Evolutionary conservation across 1,140 invertebrate genomes (phyloP).

Genomic region (Meloidogyne floridensis): DNA sequence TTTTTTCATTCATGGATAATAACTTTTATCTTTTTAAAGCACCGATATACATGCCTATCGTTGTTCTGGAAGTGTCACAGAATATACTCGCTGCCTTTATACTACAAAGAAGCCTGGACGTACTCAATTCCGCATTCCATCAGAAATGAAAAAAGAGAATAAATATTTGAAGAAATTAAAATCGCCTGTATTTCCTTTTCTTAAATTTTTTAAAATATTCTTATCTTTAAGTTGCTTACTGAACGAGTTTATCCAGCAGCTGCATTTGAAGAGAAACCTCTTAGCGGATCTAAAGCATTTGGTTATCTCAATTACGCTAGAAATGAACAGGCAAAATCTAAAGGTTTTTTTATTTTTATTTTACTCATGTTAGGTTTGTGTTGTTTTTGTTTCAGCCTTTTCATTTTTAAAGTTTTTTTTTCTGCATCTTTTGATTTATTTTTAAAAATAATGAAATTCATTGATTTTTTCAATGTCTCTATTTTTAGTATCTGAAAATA

Average conservation of each 20-base stretch:
- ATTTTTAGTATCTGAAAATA: background rate
- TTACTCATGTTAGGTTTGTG: no score
- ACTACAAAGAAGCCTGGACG: slow-evolving; percentile 74
- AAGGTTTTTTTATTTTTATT: background rate
- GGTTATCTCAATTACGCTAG: slow-evolving; percentile 10
- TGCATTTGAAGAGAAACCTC: slow-evolving; percentile 16
- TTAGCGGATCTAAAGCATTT: slow-evolving; percentile 27
- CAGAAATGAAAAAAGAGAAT: slow-evolving; percentile 60
- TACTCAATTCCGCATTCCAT: slow-evolving; percentile 78
- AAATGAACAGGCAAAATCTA: background rate
- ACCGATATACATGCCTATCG: slow-evolving; percentile 73
- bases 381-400: no score
- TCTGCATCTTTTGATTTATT: background rate
- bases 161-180: slow-evolving; percentile 42
- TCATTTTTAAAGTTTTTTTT: background rate
- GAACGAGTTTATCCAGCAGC: slow-evolving; percentile 35
- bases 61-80: slow-evolving; percentile 80
- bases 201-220: background rate
- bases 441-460: no score
- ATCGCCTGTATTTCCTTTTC: slow-evolving; percentile 24
- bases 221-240: slow-evolving; percentile 22
- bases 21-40: slow-evolving; percentile 32
- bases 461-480: background rate
- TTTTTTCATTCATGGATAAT: slow-evolving; percentile 28
- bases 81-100: slow-evolving; percentile 86